Percentiles rank a stretch among this genome's conserved stretches.
Conservation (phyloP, 2,113 vertebrate species). For the Mohoua ochrocephala region DNA sequence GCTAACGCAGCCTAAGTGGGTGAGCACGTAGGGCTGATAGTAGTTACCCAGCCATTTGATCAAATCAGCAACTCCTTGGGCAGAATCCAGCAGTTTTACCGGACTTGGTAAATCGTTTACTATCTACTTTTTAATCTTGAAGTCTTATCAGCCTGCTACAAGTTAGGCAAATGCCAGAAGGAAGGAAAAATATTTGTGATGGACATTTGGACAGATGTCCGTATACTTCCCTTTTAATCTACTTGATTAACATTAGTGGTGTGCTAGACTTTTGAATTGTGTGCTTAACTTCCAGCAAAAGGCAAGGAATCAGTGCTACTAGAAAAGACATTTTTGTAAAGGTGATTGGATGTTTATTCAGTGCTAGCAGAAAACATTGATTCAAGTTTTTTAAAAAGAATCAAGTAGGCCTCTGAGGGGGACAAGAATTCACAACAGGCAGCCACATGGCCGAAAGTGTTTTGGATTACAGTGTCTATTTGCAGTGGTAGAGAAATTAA, state of each 20-base stretch:
- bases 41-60: not conserved
- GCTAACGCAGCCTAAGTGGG: not conserved
- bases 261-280: not conserved
- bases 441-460: not conserved
- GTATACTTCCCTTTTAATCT: not conserved
- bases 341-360: not conserved
- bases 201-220: not conserved
- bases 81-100: not conserved
- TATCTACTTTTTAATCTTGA: not conserved
- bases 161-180: not conserved
- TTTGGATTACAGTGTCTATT: not conserved
- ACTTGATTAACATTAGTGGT: not conserved
- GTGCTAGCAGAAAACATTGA: not conserved
- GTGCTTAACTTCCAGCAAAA: not conserved
- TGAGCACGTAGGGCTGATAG: fast-evolving
- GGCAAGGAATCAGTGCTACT: not conserved
- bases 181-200: not conserved
- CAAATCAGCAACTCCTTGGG: not conserved
- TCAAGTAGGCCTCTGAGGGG: not conserved
- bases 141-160: not conserved
- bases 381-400: not conserved
- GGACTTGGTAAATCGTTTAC: not conserved
- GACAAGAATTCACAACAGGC: not conserved
- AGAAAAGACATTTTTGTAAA: not conserved
- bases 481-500: not conserved